phyloP scores from a whole-genome alignment of 2,797 vertebrate genomes.

The Nannoperca australis region DNA sequence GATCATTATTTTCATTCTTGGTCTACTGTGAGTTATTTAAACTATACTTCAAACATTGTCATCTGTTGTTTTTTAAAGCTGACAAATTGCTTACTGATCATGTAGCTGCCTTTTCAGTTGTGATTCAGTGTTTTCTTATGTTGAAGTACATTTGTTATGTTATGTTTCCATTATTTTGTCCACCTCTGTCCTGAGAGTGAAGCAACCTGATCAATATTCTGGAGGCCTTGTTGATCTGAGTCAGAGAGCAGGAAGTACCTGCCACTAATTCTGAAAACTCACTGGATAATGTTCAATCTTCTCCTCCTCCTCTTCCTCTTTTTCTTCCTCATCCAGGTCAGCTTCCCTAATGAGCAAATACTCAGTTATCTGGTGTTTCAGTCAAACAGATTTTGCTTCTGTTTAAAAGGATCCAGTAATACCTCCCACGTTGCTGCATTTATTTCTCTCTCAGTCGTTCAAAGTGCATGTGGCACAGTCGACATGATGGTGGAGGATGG shows the following conservation, averaged over 20 bases:
- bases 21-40: constrained; percentile 4
- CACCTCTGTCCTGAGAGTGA: constrained; percentile 9
- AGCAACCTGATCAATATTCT: neutral
- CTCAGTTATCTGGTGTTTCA: constrained; percentile 67
- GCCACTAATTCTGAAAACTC: neutral
- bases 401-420: constrained; percentile 54
- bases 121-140: neutral
- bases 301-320: neutral
- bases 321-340: constrained; percentile 16
- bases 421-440: constrained; percentile 65
- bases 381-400: constrained; percentile 53
- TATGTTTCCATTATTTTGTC: constrained; percentile 46
- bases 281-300: neutral
- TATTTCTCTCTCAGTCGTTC: constrained; percentile 28
- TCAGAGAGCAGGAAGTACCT: neutral
- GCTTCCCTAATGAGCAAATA: constrained; percentile 58
- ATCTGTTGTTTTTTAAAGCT: too few relatives aligned
- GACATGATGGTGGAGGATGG: constrained; percentile 15
- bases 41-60: neutral
- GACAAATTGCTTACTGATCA: neutral
- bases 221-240: constrained; percentile 6
- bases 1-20: neutral
- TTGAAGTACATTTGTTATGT: neutral
- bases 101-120: neutral
- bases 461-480: constrained; percentile 24